These are phyloP conservation scores for Altica lythri DNA, from an alignment of 2,888 invertebrate species.

Conservation along the genomic window DNA sequence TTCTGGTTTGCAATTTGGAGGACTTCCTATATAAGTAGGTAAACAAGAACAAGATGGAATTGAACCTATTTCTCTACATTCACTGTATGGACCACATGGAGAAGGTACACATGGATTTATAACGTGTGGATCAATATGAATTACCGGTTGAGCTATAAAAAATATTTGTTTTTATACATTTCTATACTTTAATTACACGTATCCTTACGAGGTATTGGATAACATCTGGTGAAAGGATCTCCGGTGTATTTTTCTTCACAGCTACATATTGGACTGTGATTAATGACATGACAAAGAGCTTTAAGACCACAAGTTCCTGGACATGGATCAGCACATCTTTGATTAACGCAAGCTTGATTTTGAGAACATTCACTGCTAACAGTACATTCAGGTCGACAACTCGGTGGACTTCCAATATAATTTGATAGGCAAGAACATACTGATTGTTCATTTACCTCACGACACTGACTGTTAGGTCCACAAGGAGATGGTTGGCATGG, in stretches of 20 bases:
- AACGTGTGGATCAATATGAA: conserved; percentile 38
- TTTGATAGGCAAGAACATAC: too few species aligned
- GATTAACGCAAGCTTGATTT: conserved; percentile 2
- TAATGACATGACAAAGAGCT: conserved; percentile 74
- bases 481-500: too few species aligned
- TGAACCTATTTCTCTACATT: conserved; percentile 60
- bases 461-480: too few species aligned
- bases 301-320: conserved; percentile 70
- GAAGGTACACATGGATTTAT: conserved; percentile 62
- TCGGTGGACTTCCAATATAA: too few species aligned
- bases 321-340: conserved; percentile 72
- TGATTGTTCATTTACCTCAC: too few species aligned
- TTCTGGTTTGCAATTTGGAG: conserved; percentile 63
- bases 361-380: neutral
- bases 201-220: conserved; percentile 53
- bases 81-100: conserved; percentile 64
- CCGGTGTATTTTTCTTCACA: conserved; percentile 68
- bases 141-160: conserved; percentile 39
- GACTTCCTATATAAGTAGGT: conserved; percentile 59
- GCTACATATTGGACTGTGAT: conserved; percentile 71
- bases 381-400: neutral
- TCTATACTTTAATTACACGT: too few species aligned
- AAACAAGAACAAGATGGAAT: conserved; percentile 62
- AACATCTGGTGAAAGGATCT: conserved; percentile 63
- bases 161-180: too few species aligned